These are phyloP conservation scores for Mormyrops attenuatus DNA, from an alignment of 2,797 vertebrate genomes.

Conservation along the genomic window DNA sequence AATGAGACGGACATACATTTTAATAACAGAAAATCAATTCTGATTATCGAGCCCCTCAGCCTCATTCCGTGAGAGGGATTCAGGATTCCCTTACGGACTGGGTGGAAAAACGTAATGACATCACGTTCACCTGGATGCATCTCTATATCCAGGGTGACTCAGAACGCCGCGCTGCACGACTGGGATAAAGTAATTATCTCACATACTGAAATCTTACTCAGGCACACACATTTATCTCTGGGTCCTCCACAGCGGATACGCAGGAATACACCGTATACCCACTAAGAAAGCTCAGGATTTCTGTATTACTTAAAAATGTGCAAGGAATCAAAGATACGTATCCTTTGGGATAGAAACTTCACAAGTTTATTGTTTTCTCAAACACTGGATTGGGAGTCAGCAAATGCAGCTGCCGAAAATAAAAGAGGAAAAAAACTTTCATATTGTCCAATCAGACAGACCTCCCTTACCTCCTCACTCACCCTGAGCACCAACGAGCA, in stretches of 20 bases:
- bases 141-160: not conserved
- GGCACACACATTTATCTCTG: not conserved
- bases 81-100: not conserved
- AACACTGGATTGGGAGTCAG: not conserved
- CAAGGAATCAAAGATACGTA: not conserved
- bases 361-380: not conserved
- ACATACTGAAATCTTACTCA: not conserved
- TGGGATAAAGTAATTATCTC: not conserved
- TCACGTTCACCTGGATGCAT: not conserved
- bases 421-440: not conserved
- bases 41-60: not conserved
- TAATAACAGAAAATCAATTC: conserved; percentile 14
- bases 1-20: not conserved
- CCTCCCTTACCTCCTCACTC: not conserved
- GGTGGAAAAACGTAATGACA: not conserved
- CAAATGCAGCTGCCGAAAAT: not conserved
- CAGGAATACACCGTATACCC: not conserved
- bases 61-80: not conserved
- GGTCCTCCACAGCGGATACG: not conserved
- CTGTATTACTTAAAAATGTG: not conserved
- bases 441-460: not conserved
- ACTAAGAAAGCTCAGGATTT: not conserved
- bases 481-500: not conserved
- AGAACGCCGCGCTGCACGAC: not conserved
- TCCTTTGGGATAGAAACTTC: not conserved